Evolutionary conservation across 2,797 vertebrate species (phyloP).

Genomic region (Pitangus sulphuratus): DNA sequence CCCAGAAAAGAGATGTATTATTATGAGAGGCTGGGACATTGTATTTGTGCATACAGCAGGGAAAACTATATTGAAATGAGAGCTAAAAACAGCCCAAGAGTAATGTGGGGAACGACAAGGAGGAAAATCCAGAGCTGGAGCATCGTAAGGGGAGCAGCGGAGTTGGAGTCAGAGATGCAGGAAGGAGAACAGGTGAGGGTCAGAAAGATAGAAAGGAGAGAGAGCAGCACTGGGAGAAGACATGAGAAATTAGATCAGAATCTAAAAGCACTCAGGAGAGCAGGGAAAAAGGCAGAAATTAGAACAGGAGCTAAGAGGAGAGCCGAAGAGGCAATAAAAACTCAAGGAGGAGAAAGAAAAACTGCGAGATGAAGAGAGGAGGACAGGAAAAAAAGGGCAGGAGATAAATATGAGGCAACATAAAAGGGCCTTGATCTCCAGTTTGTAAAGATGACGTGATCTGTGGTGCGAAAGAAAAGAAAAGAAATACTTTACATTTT

Average conservation of each 20-base stretch:
- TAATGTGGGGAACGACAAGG: not conserved
- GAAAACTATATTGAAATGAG: constrained; percentile 33
- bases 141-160: constrained; percentile 1
- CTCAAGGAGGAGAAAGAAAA: constrained; percentile 72
- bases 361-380: constrained; percentile 62
- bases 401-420: constrained; percentile 51
- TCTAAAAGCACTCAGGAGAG: constrained; percentile 77
- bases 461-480: constrained; percentile 61
- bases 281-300: constrained; percentile 79
- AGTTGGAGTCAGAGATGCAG: constrained; percentile 54
- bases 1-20: constrained; percentile 43
- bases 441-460: constrained; percentile 46
- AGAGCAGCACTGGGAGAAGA: constrained; percentile 77
- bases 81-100: constrained; percentile 6
- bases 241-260: constrained; percentile 80
- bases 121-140: not conserved
- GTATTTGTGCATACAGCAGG: constrained; percentile 41
- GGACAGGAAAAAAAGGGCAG: constrained; percentile 50
- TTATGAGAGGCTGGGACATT: constrained; percentile 47
- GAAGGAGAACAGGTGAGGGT: constrained; percentile 72
- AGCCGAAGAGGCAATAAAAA: constrained; percentile 75
- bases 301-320: constrained; percentile 79
- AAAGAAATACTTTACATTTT: constrained; percentile 72
- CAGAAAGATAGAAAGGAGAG: constrained; percentile 76
- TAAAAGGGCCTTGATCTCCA: constrained; percentile 52